These are phyloP conservation scores for Philypnodon macrostomus DNA, from an alignment of 2,797 vertebrate genomes.

Conservation along the genomic window DNA sequence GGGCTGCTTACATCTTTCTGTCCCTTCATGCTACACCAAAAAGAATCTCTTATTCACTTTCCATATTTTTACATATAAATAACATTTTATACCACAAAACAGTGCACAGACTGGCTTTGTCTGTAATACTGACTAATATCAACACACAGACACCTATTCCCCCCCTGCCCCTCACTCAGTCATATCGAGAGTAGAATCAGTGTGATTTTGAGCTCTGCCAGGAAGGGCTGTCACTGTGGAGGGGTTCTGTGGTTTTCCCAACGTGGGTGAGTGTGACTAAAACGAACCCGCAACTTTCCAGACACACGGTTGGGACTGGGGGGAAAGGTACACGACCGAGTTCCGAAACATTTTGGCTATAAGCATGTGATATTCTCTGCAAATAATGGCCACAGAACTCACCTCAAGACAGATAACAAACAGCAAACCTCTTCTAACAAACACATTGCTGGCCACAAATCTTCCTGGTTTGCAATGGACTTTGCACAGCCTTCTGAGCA, in stretches of 20 bases:
- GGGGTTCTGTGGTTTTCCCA: constrained; percentile 6
- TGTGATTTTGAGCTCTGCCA: constrained; percentile 5
- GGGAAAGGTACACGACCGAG: constrained; percentile 23
- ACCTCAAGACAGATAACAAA: not conserved
- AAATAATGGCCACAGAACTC: not conserved
- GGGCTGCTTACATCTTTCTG: too few species aligned
- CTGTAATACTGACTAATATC: too few species aligned
- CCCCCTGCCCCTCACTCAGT: not conserved
- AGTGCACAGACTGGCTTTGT: too few species aligned
- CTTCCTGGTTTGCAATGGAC: not conserved
- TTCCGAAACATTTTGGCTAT: too few species aligned
- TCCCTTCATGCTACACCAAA: too few species aligned
- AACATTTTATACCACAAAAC: too few species aligned
- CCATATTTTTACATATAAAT: too few species aligned
- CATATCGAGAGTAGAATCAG: constrained; percentile 4
- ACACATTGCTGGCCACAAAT: not conserved
- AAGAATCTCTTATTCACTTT: too few species aligned
- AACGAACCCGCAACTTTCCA: constrained; percentile 13
- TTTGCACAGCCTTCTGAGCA: not conserved
- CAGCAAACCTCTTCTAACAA: not conserved
- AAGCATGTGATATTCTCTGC: not conserved
- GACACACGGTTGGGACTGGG: constrained; percentile 12
- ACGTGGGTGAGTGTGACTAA: constrained; percentile 3
- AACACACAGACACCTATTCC: not conserved
- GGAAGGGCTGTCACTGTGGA: constrained; percentile 27